Evolutionary conservation across 92 coral and sea anemone species (phyloP), one percentile per base, ranked within the genome.

Genomic region (Epizoanthus scotinus): DNA sequence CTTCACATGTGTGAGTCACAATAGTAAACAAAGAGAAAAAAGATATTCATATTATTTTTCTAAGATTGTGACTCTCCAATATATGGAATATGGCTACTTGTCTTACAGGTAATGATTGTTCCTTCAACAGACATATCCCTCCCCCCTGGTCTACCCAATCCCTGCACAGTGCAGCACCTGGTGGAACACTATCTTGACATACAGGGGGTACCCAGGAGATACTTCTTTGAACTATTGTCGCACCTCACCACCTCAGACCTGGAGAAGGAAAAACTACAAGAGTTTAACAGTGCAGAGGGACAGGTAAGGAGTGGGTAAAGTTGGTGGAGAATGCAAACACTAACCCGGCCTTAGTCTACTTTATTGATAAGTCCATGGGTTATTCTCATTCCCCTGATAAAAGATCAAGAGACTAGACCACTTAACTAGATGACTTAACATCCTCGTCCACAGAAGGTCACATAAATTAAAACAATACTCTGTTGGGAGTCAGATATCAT

Each of bases 211-310:
- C 99, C 99, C 58, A 86, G 94, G 47, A 86, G 99, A 53, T 96
- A 96, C 81, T 96, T 93, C 91, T 96, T 96, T 86, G 99, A 96
- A 78, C 84, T 96, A 31, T 85, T 96, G 40, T 96, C 98, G 27
- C 99, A 93, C 69, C 86, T 93, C 49, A 93, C 99, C 26, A 77
- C 87, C 53, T 93, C 99, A 64, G 98, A 96, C 2, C 86, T 96
- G 67, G 99, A 93, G 78, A 83, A 87, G 84, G 99, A 96, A 70
- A 96, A 93, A 53, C 91, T 96, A 4, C 91, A 85, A 74, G 99
- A 96, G 71, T 96, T 96, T 66, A 86, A 80, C 71, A 89, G 97
- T 18, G 89, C 99, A 0, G 99, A 96, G 82, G 99, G 98, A 31
- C 99, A 93, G 98, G 98, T 94, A 60, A 19, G 2, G 40, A 34